These are phyloP conservation scores for Cephus nigrinus DNA, from an alignment of 2,888 invertebrate genomes.

Conservation along the genomic window DNA sequence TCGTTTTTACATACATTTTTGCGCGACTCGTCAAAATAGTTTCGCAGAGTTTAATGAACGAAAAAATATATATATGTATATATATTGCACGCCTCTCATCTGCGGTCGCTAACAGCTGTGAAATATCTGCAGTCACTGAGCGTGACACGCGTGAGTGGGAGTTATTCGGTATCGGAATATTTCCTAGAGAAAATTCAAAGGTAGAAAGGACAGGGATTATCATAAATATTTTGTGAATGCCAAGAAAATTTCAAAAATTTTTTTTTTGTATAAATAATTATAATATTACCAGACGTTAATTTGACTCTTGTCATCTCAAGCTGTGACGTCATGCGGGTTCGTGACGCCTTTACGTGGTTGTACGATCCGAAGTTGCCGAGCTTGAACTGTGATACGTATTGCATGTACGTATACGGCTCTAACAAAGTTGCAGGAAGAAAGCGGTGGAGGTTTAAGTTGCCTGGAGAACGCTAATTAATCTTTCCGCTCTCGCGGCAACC, in stretches of 20 bases:
- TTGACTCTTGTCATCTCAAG: neutral
- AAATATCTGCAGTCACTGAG: neutral
- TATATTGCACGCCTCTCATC: no score
- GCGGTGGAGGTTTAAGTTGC: neutral
- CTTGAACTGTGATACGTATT: neutral
- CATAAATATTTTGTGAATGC: neutral
- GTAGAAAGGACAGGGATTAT: neutral
- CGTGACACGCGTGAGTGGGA: neutral
- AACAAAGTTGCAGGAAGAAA: neutral
- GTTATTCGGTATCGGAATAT: neutral
- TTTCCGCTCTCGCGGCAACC: neutral
- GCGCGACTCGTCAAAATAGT: neutral
- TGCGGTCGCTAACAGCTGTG: neutral
- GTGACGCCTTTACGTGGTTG: neutral
- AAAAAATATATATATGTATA: neutral
- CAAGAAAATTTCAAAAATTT: neutral
- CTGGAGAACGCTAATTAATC: neutral
- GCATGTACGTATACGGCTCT: neutral
- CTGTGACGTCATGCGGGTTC: neutral
- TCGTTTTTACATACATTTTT: neutral
- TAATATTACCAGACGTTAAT: neutral
- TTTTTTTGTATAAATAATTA: neutral
- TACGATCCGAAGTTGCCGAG: neutral
- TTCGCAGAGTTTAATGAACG: neutral
- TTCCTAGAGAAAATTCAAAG: neutral